Base-by-base conservation (phyloP, 2,113 vertebrate genomes). In the Poeciliopsis prolifica region DNA sequence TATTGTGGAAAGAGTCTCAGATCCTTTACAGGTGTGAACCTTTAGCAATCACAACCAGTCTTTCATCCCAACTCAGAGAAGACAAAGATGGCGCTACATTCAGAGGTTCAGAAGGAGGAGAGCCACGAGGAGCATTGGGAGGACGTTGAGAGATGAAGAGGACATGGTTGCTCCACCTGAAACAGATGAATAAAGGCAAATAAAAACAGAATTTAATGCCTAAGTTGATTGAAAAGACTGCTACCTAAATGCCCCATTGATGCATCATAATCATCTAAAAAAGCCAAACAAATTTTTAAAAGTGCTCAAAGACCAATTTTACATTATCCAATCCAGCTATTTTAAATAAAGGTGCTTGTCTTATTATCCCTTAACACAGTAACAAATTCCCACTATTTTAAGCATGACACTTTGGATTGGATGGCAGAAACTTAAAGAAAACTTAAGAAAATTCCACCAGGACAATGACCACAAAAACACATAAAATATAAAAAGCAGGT, bases 81-180 rank as follows among this genome's bases (percentile, higher is more conserved):
- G 93, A 94, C 88, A 89, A 91, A 91, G 83, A 91, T 87, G 92
- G 90, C 80, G 92, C 87, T 96, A 98, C 96, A 97, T 96, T 99
- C 96, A 99, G 93, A 98, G 95, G 91, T 94, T 94, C 86, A 94
- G 93, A 89, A 93, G 95, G 87, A 94, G 72, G 29, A 98, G 81
- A 70, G 94, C 89, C 87, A 93, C 82, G 73, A 97, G 84, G 83
- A 94, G 83, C 87, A 97, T 93, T 79, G 94, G 84, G 85, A 95
- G 80, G 7, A 96, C 75, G 75, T 95, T 88, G 61, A 93, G 86
- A 26, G 88, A 82, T 74, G 60, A 76, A 62, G 74, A 44, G 2
- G 62, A 61, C 89, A 87, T 0, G 83, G 91, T 83, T 22, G 92
- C 88, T 74, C 91, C 91, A 78, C 93, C 79, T 91, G 93, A 86